Evolutionary conservation across 2,797 vertebrate species (phyloP).

Genomic region (Labeo calbasu): DNA sequence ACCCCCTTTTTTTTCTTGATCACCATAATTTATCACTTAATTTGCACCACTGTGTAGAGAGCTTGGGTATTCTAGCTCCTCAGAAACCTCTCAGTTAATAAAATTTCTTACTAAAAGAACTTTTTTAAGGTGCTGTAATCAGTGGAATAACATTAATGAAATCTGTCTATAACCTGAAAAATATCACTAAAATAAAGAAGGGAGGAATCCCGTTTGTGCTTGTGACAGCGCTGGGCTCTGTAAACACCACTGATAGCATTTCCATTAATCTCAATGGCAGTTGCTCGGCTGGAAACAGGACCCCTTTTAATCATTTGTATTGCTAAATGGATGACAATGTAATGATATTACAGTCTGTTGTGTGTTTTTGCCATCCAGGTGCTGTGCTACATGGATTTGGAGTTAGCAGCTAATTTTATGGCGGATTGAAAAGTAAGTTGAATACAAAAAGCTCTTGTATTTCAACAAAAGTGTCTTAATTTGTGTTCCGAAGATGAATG

Average conservation of each 20-base stretch:
- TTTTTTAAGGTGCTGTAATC: neutral
- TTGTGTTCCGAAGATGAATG: too few species aligned
- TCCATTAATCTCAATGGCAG: neutral
- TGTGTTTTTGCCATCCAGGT: neutral
- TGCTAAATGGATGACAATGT: neutral
- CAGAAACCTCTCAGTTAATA: neutral
- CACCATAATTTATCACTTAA: neutral
- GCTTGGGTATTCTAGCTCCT: neutral
- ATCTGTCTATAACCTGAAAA: neutral
- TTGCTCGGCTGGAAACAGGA: neutral
- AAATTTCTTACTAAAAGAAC: neutral
- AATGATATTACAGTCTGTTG: neutral
- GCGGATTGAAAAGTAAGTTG: neutral
- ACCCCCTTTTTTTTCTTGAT: neutral
- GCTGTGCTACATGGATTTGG: neutral
- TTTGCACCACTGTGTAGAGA: neutral
- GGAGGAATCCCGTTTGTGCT: neutral
- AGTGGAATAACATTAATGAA: neutral
- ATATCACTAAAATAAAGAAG: neutral
- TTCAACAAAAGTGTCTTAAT: too few species aligned
- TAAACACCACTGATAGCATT: neutral
- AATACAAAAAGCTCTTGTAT: too few species aligned
- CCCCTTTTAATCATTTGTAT: neutral
- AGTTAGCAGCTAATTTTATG: neutral
- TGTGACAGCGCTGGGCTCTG: neutral